Conservation (phyloP, 2,113 vertebrate genomes). For the Vulpes ferrilata region DNA sequence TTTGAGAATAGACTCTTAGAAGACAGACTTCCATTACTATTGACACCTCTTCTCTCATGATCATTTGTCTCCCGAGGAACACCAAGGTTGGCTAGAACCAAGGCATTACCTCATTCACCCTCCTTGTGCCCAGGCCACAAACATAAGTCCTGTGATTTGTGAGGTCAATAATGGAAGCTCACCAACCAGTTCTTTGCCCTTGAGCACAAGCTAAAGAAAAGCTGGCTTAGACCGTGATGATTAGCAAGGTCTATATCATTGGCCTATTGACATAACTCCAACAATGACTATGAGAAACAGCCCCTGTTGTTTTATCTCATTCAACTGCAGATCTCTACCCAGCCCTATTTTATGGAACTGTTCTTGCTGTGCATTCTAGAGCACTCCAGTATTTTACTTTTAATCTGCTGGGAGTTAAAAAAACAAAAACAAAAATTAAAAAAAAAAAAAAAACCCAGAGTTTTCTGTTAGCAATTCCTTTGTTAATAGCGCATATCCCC, state of each 20-base stretch:
- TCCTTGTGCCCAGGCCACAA: background rate
- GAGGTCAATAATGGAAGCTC: background rate
- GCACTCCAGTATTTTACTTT: constrained; percentile 7
- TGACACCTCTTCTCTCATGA: background rate
- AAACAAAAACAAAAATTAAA: too few relatives aligned
- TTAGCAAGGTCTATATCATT: background rate
- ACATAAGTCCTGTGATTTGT: background rate
- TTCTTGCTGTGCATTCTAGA: background rate
- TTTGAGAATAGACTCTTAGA: background rate
- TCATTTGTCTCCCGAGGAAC: background rate
- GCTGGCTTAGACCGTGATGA: background rate
- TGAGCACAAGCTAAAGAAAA: background rate
- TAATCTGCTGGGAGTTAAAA: background rate
- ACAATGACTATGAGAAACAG: background rate
- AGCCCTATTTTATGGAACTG: background rate
- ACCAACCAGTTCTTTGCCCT: background rate
- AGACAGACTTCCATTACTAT: background rate
- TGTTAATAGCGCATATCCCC: background rate
- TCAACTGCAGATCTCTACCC: background rate
- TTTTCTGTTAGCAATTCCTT: background rate
- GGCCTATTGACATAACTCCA: background rate
- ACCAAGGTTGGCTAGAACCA: background rate
- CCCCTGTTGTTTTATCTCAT: background rate
- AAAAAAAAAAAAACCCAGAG: too few relatives aligned
- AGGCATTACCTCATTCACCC: background rate